Base-by-base conservation (phyloP, 2,797 vertebrate genomes). In the Catharus ustulatus region DNA sequence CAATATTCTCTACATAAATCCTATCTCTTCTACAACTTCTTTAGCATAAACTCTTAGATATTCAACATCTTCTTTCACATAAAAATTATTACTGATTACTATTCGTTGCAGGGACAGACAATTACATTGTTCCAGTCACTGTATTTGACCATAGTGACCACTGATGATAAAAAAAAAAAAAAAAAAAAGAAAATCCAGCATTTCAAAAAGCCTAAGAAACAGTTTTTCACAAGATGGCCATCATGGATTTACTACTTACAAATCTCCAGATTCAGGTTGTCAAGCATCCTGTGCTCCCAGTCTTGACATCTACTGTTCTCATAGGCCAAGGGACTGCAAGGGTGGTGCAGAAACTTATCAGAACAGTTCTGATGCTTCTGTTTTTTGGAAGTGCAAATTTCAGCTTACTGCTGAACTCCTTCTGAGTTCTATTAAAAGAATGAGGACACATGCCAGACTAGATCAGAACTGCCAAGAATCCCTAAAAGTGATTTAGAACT, bases 341-440 rank as follows among this genome's bases (percentile, higher is more conserved):
- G 29, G 26, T 64, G 21, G 19, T 58, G 23, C 18, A 92, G 16
- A 69, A 84, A 55, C 12, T 38, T 58, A 68, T 54, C 38, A 79
- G 62, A 73, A 6, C 20, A 48, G 20, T 87, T 77, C 24, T 91
- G 34, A 48, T 68, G 19, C 7, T 86, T 76, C 46, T 48, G 43
- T 79, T 92, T 59, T 84, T 81, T 62, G 43, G 82, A 92, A 79
- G 63, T 94, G 67, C 10, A 91, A 71, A 67, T 75, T 91, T 89
- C 45, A 55, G 32, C 30, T 83, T 80, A 30, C 27, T 80, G 58
- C 52, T 88, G 58, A 75, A 64, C 19, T 81, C 46, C 61, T 91
- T 95, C 79, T 72, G 61, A 66, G 51, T 55, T 87, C 64, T 82
- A 67, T 87, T 81, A 82, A 89, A 88, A 85, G 81, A 89, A 73